Evolutionary conservation across 2,113 vertebrate genomes (phyloP).

Genomic region (Pelecanus crispus): DNA sequence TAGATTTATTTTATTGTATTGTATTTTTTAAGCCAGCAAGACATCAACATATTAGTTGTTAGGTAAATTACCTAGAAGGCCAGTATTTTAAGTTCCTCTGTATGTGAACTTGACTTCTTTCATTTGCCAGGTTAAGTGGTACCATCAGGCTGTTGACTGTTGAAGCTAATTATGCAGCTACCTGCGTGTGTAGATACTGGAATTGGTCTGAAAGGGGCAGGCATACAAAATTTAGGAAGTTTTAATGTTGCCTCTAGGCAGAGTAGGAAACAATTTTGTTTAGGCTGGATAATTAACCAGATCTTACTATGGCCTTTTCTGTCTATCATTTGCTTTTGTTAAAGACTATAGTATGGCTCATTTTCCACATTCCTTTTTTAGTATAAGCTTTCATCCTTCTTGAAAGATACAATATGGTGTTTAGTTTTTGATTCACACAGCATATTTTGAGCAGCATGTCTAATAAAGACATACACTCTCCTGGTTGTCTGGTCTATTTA

Average conservation of each 20-base stretch:
- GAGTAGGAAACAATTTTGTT: neutral
- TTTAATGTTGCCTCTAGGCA: neutral
- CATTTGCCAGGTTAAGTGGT: neutral
- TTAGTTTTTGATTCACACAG: neutral
- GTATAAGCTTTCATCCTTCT: neutral
- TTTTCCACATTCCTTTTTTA: neutral
- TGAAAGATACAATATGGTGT: neutral
- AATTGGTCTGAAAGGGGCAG: neutral
- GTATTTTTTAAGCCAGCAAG: neutral
- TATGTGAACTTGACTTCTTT: neutral
- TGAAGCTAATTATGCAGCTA: neutral
- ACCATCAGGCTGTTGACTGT: neutral
- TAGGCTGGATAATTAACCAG: neutral
- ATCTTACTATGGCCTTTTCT: neutral
- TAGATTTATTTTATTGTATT: neutral
- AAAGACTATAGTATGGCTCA: neutral
- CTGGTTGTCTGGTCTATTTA: neutral
- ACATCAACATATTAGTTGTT: neutral
- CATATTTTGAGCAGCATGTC: neutral
- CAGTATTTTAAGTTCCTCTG: neutral
- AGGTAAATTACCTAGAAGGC: neutral
- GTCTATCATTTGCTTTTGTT: neutral
- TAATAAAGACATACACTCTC: constrained; percentile 12
- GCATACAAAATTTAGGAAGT: neutral
- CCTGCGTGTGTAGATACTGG: neutral